Percentiles rank a stretch among this genome's conserved stretches.
Evolutionary conservation across 2,888 invertebrate species (phyloP).

Genomic region (Cerceris ruficornis): DNA sequence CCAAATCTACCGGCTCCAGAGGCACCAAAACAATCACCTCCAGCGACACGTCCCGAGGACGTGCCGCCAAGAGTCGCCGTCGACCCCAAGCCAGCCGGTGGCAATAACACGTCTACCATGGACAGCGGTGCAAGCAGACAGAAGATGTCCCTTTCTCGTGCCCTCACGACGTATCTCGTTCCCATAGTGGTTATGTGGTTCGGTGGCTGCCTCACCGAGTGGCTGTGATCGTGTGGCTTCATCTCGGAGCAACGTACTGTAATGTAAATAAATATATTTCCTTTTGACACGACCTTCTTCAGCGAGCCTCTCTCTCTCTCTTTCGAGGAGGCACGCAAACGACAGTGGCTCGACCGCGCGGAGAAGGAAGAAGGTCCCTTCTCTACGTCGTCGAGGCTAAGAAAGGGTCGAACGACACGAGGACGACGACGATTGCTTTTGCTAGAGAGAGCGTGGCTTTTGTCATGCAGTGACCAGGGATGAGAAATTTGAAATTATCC

Average conservation of each 20-base stretch:
- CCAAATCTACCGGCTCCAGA: slow-evolving; percentile 70
- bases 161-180: slow-evolving; percentile 89
- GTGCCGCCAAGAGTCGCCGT: slow-evolving; percentile 68
- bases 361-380: background rate
- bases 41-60: slow-evolving; percentile 70
- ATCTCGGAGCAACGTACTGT: slow-evolving; percentile 30
- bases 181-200: slow-evolving; percentile 94
- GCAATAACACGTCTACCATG: slow-evolving; percentile 69
- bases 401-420: background rate
- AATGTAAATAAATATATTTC: slow-evolving; percentile 60
- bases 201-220: slow-evolving; percentile 90
- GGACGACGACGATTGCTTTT: background rate
- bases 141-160: slow-evolving; percentile 84
- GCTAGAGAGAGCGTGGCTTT: no score
- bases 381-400: background rate
- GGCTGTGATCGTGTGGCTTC: slow-evolving; percentile 86
- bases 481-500: no score
- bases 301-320: no score
- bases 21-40: slow-evolving; percentile 72
- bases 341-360: background rate
- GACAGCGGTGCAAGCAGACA: slow-evolving; percentile 79
- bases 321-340: background rate
- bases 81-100: slow-evolving; percentile 58
- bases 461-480: no score
- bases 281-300: slow-evolving; percentile 1